These are phyloP conservation scores for Zapus hudsonius DNA, from an alignment of 2,113 vertebrate species.

Conservation along the genomic window DNA sequence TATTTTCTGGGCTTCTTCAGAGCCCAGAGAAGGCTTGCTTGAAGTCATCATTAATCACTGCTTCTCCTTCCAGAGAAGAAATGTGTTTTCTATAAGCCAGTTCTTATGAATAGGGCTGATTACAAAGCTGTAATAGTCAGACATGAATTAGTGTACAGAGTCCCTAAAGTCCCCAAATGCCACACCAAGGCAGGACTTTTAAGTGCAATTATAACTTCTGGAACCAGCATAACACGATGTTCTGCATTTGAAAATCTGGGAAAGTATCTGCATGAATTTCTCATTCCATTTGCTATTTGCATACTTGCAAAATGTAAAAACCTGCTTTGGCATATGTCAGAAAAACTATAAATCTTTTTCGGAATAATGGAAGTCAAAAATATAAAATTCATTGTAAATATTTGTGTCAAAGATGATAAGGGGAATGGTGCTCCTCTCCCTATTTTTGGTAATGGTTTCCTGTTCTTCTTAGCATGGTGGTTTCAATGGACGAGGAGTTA, in stretches of 20 bases:
- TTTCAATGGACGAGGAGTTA: slow-evolving; percentile 20
- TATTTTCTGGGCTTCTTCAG: slow-evolving; percentile 34
- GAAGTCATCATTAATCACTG: slow-evolving; percentile 63
- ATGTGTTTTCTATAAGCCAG: slow-evolving; percentile 79
- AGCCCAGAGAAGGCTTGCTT: slow-evolving; percentile 56
- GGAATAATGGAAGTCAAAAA: slow-evolving; percentile 67
- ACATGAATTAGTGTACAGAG: slow-evolving; percentile 73
- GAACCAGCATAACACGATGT: slow-evolving; percentile 73
- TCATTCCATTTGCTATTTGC: slow-evolving; percentile 71
- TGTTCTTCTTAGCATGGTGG: background rate
- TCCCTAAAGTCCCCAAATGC: slow-evolving; percentile 66
- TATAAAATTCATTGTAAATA: slow-evolving; percentile 71
- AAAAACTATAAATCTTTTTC: slow-evolving; percentile 71
- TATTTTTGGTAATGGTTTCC: background rate
- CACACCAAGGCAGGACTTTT: slow-evolving; percentile 74
- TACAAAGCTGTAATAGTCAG: slow-evolving; percentile 76
- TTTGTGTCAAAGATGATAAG: slow-evolving; percentile 71
- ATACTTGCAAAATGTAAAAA: slow-evolving; percentile 79
- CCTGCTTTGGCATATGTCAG: slow-evolving; percentile 70
- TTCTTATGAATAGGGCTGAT: slow-evolving; percentile 75
- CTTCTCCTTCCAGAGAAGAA: slow-evolving; percentile 72
- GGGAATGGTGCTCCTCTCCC: background rate
- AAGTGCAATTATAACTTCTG: slow-evolving; percentile 76
- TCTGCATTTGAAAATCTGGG: slow-evolving; percentile 74
- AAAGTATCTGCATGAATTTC: slow-evolving; percentile 71